A percentile compares a stretch with the other conserved stretches of the same genome.
Conservation (phyloP, 2,888 invertebrate genomes). For the Pseudeuparius sepicola region DNA sequence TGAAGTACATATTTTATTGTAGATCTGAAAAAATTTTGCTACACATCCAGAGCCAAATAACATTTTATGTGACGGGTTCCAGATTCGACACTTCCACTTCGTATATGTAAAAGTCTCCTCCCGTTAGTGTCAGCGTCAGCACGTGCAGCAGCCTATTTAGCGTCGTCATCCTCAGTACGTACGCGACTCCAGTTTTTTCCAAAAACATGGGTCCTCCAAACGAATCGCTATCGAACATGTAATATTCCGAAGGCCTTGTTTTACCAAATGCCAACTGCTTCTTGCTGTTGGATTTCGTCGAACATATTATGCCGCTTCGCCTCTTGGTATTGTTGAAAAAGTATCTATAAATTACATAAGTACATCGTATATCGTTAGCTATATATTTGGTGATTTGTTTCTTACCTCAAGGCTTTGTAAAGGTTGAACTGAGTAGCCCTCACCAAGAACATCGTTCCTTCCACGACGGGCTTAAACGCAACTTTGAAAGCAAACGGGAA, state of each 20-base stretch:
- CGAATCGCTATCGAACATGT: slow-evolving; percentile 58
- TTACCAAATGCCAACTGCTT: slow-evolving; percentile 36
- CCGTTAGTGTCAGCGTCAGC: slow-evolving; percentile 47
- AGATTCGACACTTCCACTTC: slow-evolving; percentile 32
- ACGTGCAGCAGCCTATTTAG: slow-evolving; percentile 48
- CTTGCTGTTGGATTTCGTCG: slow-evolving; percentile 38
- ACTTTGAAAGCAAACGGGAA: slow-evolving; percentile 50
- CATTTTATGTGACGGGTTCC: slow-evolving; percentile 23
- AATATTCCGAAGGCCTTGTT: slow-evolving; percentile 44
- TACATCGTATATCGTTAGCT: background rate
- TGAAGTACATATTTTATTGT: no score
- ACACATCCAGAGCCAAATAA: background rate
- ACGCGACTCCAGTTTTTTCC: slow-evolving; percentile 43
- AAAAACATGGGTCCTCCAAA: slow-evolving; percentile 51
- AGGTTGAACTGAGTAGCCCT: slow-evolving; percentile 50
- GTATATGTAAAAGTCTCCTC: slow-evolving; percentile 38
- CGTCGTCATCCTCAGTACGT: slow-evolving; percentile 42
- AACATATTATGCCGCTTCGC: slow-evolving; percentile 46
- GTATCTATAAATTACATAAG: slow-evolving; percentile 31
- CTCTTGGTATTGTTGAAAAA: slow-evolving; percentile 45
- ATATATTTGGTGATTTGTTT: background rate
- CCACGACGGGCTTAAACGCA: slow-evolving; percentile 46
- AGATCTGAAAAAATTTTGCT: no score
- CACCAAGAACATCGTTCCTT: slow-evolving; percentile 52
- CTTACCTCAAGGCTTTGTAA: slow-evolving; percentile 45